Percentiles rank a stretch among this genome's conserved stretches.
These are phyloP conservation scores for Patagioenas fasciata DNA, from an alignment of 2,113 vertebrate genomes.

Conservation along the genomic window DNA sequence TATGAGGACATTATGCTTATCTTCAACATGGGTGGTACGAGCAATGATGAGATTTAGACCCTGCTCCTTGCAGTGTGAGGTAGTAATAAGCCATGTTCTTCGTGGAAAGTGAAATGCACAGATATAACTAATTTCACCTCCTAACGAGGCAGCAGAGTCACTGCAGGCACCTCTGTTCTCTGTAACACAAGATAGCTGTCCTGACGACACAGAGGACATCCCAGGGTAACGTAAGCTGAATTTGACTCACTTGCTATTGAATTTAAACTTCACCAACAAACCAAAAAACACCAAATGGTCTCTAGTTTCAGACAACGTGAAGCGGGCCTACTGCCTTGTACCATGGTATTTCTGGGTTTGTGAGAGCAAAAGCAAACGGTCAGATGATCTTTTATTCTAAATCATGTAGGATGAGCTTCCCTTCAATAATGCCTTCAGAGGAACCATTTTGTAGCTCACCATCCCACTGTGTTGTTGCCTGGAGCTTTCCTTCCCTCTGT, in stretches of 20 bases:
- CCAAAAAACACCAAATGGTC: not conserved
- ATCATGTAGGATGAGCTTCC: not conserved
- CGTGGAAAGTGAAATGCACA: not conserved
- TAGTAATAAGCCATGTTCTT: not conserved
- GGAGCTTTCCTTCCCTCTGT: not conserved
- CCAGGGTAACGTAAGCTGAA: not conserved
- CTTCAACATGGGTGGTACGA: not conserved
- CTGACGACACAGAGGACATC: not conserved
- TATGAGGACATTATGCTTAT: not conserved
- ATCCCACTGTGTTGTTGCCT: not conserved
- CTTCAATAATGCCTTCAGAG: not conserved
- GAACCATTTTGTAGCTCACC: not conserved
- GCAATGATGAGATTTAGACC: not conserved
- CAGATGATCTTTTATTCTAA: not conserved
- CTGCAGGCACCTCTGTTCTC: not conserved
- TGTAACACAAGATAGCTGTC: accelerated
- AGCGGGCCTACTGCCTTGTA: not conserved
- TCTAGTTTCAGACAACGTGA: not conserved
- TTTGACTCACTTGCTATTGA: not conserved
- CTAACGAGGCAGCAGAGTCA: not conserved
- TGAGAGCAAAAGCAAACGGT: not conserved
- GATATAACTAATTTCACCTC: not conserved
- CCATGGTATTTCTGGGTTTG: not conserved
- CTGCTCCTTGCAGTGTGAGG: not conserved
- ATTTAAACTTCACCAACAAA: not conserved